Evolutionary conservation across 2,797 vertebrate genomes (phyloP).

Genomic region (Enoplosus armatus): DNA sequence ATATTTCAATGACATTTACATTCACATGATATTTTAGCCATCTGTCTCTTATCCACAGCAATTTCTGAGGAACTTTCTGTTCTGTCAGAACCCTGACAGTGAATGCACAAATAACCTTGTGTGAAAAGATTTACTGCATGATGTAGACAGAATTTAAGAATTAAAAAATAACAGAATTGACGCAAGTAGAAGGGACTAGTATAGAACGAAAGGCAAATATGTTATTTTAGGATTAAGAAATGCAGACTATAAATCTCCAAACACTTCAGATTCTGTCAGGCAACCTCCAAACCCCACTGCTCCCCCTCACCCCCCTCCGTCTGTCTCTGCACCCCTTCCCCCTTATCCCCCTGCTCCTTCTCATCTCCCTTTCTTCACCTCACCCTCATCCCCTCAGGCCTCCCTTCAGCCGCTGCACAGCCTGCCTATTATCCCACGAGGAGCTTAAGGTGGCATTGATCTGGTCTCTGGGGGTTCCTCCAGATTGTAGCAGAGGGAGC

Average conservation of each 20-base stretch:
- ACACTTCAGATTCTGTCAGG: slow-evolving; percentile 16
- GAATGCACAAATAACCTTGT: background rate
- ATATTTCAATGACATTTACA: background rate
- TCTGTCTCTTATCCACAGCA: background rate
- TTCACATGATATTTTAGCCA: background rate
- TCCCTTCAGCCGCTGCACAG: slow-evolving; percentile 63
- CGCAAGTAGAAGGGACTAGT: background rate
- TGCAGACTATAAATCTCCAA: slow-evolving; percentile 26
- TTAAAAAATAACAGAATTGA: background rate
- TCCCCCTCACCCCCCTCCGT: slow-evolving; percentile 8
- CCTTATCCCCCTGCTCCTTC: slow-evolving; percentile 40
- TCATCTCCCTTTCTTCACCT: slow-evolving; percentile 61
- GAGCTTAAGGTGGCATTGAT: slow-evolving; percentile 78
- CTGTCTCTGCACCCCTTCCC: slow-evolving; percentile 11
- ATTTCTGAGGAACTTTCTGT: no score
- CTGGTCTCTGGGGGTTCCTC: slow-evolving; percentile 72
- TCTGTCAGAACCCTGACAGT: background rate
- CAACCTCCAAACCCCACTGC: slow-evolving; percentile 22
- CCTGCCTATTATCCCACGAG: slow-evolving; percentile 74
- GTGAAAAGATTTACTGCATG: background rate
- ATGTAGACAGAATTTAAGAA: background rate
- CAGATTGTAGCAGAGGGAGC: slow-evolving; percentile 65
- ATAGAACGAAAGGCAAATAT: background rate
- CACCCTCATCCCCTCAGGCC: slow-evolving; percentile 60
- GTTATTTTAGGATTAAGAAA: slow-evolving; percentile 26